Percentiles rank a stretch among this genome's conserved stretches.
phyloP scores from a whole-genome alignment of 2,797 vertebrate genomes.

The Coilia nasus region DNA sequence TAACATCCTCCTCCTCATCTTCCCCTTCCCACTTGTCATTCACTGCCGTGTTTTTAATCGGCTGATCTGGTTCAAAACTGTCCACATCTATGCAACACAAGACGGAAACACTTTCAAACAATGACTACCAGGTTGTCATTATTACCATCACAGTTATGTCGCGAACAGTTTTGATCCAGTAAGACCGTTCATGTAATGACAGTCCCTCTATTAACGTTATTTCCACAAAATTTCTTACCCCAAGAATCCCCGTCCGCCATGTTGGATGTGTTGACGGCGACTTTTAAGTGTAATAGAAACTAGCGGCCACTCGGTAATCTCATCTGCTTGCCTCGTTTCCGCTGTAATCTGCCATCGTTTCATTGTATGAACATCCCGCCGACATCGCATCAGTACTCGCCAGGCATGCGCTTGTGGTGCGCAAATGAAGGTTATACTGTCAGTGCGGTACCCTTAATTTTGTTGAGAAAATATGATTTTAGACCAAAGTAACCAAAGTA shows the following conservation, averaged over 20 bases:
- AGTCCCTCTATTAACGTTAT: not conserved
- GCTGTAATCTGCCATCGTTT: not conserved
- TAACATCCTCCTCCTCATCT: constrained; percentile 82
- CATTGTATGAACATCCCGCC: not conserved
- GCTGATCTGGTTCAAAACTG: constrained; percentile 74
- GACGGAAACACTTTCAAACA: not conserved
- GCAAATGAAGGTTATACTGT: too few relatives aligned
- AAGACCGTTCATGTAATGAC: not conserved
- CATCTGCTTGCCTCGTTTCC: not conserved
- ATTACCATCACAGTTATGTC: not conserved
- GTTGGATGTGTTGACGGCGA: constrained; percentile 56
- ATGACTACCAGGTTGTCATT: not conserved
- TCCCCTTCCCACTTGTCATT: constrained; percentile 76
- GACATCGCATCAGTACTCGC: not conserved
- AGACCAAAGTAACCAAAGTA: too few relatives aligned
- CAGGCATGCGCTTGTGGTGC: too few relatives aligned
- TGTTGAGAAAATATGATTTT: too few relatives aligned
- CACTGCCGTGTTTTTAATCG: constrained; percentile 68
- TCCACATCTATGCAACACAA: constrained; percentile 71
- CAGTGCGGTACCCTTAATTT: too few relatives aligned
- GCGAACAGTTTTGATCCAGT: not conserved
- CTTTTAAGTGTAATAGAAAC: constrained; percentile 19
- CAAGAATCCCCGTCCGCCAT: constrained; percentile 80
- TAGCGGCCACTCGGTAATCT: constrained; percentile 14
- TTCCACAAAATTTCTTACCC: constrained; percentile 67